Evolutionary conservation across 2,888 invertebrate species (phyloP), one percentile per base, ranked within the genome.

Genomic region (Platerodrilus igneus): DNA sequence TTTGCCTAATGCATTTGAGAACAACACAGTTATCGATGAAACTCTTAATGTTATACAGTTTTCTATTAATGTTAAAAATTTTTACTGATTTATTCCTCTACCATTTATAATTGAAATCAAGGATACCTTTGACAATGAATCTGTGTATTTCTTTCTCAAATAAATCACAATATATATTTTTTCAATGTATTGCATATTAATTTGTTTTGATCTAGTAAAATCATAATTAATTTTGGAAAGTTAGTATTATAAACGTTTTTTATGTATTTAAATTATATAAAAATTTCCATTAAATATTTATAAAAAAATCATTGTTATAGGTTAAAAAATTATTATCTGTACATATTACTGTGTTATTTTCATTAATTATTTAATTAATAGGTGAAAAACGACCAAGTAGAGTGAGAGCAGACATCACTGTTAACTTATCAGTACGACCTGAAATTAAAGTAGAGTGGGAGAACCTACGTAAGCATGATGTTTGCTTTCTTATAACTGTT

Each of bases 371-470:
- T 42, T 47, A 17, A n/a, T n/a, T n/a, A n/a, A n/a, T 26, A 57
- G 86, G 99, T 0, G 96, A 99, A 66, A 91, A 88, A 58, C 83
- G 92, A 27, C 99, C 99, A 0, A 93, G 96, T 0, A 73, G 93
- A 37, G 99, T 99, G 1, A 77, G 95, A 23, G 97, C 96, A 3
- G 97, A 99, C 62, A 84, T 99, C 3, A 84, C 88, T 0, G 86
- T 99, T 3, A 93, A 92, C 26, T 74, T 99, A 11, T 91, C 89
- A 57, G 87, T 95, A 0, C 76, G 93, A 5, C 79, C 81, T 29
- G 93, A 95, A 63, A 88, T 99, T 46, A 94, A 95, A 66, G 77
- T 79, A 4, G 99, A 99, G 68, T 99, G 99, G 99, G 95, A 97
- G 67, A 86, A 84, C 56, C 72, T 99, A 23, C 74, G 97, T 35